Conservation (phyloP, 2,888 invertebrate genomes). For the Tolmerus cingulatus region DNA sequence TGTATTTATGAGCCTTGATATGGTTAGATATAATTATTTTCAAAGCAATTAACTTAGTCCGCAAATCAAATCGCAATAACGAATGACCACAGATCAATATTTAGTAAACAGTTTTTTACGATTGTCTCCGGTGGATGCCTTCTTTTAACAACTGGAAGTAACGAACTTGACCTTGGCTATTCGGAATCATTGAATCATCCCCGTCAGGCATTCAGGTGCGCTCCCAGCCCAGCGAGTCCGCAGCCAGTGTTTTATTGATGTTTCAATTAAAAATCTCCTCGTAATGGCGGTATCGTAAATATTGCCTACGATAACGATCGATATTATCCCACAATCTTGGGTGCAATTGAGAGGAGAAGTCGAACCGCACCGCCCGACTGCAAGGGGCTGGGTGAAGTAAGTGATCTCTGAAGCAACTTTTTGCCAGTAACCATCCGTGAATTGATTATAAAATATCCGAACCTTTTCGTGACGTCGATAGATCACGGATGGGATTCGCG, state of each 20-base stretch:
- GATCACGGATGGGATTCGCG: conserved; percentile 1
- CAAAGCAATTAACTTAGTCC: background rate
- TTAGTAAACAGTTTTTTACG: background rate
- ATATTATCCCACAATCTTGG: conserved; percentile 33
- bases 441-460: conserved; percentile 30
- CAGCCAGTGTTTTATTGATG: conserved; percentile 23
- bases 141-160: background rate
- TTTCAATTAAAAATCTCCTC: conserved; percentile 26
- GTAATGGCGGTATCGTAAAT: conserved; percentile 28
- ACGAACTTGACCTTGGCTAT: conserved; percentile 1
- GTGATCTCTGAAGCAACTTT: conserved; percentile 14
- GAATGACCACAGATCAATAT: background rate
- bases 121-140: background rate
- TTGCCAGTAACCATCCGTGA: conserved; percentile 21
- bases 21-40: background rate
- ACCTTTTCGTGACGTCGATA: conserved; percentile 25
- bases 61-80: background rate
- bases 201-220: background rate
- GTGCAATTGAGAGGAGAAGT: background rate
- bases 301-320: conserved; percentile 25
- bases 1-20: background rate
- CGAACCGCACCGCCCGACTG: background rate
- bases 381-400: background rate
- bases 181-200: background rate
- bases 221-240: background rate